Conservation (phyloP, 1,140 invertebrate species). For the Drosophila carrolli region DNA sequence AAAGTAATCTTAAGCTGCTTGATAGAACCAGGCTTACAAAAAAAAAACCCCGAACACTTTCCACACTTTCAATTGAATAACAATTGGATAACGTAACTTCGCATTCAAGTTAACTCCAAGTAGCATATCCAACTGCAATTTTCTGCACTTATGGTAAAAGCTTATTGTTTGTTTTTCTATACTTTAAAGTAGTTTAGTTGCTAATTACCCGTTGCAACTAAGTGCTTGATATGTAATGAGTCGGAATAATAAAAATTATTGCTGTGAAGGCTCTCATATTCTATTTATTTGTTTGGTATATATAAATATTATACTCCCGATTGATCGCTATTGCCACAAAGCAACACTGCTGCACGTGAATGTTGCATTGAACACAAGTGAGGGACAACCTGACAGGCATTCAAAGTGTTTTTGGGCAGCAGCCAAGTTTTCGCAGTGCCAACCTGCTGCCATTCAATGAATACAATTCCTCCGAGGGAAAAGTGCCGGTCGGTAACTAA, state of each 20-base stretch:
- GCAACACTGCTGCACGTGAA: conserved; percentile 31
- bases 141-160: conserved; percentile 4
- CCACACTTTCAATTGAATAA: conserved; percentile 17
- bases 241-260: conserved; percentile 2
- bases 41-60: conserved; percentile 7
- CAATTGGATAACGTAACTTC: conserved; percentile 1
- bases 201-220: conserved; percentile 14
- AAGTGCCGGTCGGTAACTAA: conserved; percentile 37
- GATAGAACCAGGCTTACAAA: not conserved
- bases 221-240: not conserved
- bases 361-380: conserved; percentile 35
- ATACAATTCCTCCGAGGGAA: conserved; percentile 14
- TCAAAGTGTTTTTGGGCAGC: conserved; percentile 66
- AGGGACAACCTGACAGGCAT: conserved; percentile 52
- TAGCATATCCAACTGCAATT: conserved; percentile 10
- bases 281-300: conserved; percentile 6
- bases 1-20: not conserved
- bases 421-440: conserved; percentile 67
- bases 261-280: not conserved
- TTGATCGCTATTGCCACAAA: conserved; percentile 46
- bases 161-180: conserved; percentile 12
- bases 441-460: conserved; percentile 52
- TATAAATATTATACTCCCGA: conserved; percentile 27
- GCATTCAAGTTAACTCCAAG: not conserved
- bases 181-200: not conserved